Evolutionary conservation across 2,113 vertebrate genomes (phyloP), one percentile per base, ranked within the genome.

Genomic region (Manacus vitellinus): DNA sequence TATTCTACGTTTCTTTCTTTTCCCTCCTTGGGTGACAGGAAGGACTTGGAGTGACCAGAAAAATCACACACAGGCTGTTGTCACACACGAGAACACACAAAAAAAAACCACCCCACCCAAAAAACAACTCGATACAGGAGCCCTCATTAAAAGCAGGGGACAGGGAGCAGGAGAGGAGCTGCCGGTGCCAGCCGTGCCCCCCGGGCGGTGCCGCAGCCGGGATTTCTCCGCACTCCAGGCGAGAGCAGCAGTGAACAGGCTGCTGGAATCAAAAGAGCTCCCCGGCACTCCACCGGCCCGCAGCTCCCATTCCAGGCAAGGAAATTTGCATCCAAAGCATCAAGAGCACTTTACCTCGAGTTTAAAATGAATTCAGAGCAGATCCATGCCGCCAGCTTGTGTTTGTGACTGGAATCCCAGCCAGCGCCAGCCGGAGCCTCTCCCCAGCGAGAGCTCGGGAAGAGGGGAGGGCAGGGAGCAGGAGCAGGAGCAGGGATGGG

Each of bases 331-430:
- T 94, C 94, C 87, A 28, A 66, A 76, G 79, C 88, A 33, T 49
- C 89, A 2, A 73, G 91, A 94, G 89, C 91, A 30, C 84, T 94
- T 79, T 24, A 95, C 35, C 30, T 35, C 2, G 93, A 55, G 89
- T 65, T 82, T 44, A 24, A 79, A 91, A 83, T 35, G 44, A 78
- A 89, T 81, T 58, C 89, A 5, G 51, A 89, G 93, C 95, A 47
- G 95, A 83, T 85, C 71, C 84, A 49, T 44, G 88, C 85, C 47
- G 75, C 85, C 81, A 70, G 88, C 95, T 91, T 51, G 94, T 17
- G 94, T 76, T 12, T 85, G 94, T 59, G 91, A 82, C 87, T 30
- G 62, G 95, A 96, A 95, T 88, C 92, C 93, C 89, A 94, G 94
- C 19, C 87, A 66, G 54, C 19, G 1, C 18, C 85, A 63, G 71